Conservation (phyloP, 2,113 vertebrate genomes). For the Fregata magnificens region DNA sequence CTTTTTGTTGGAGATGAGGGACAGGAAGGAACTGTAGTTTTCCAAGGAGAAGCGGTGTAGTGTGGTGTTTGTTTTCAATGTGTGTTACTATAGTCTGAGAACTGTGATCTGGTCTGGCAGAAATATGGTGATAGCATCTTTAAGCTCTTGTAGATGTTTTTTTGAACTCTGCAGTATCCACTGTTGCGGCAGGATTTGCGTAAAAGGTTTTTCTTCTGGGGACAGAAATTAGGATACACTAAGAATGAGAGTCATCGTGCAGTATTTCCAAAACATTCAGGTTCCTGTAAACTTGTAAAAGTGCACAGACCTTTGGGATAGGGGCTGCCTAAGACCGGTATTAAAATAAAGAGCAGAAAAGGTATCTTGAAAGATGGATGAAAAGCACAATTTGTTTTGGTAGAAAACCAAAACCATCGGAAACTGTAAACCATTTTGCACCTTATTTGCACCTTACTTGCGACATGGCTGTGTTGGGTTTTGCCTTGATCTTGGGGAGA, state of each 20-base stretch:
- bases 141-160: not conserved
- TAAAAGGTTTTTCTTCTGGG: not conserved
- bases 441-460: not conserved
- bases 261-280: not conserved
- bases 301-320: not conserved
- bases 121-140: not conserved
- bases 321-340: accelerated
- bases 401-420: not conserved
- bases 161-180: not conserved
- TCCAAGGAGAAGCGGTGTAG: not conserved
- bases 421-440: not conserved
- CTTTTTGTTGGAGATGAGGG: not conserved
- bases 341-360: not conserved
- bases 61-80: not conserved
- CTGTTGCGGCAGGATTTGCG: not conserved
- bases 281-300: not conserved
- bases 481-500: accelerated
- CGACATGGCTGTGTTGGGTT: accelerated
- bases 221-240: not conserved
- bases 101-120: not conserved
- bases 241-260: not conserved
- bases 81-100: accelerated
- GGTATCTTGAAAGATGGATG: not conserved
- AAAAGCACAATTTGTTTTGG: not conserved
- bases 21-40: not conserved